A percentile compares a stretch with the other conserved stretches of the same genome.
Evolutionary conservation across 2,113 vertebrate genomes (phyloP).

Genomic region (Bombycilla garrulus): DNA sequence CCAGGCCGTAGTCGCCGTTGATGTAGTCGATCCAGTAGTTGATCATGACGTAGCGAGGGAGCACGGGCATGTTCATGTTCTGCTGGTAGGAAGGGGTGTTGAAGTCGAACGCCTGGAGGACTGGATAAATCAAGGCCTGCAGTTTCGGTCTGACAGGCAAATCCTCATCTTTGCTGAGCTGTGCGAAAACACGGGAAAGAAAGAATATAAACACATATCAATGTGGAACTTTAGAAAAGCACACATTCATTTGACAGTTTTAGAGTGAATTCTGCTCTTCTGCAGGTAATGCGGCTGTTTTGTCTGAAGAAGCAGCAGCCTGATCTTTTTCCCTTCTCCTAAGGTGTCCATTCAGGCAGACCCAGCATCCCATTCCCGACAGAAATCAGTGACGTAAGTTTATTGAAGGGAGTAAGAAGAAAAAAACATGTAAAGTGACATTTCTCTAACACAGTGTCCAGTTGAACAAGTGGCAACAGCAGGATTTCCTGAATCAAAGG

Average conservation of each 20-base stretch:
- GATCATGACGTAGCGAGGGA: conserved; percentile 83
- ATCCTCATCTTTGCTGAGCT: conserved; percentile 80
- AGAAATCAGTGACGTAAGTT: neutral
- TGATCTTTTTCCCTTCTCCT: neutral
- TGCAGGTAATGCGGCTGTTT: neutral
- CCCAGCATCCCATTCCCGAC: neutral
- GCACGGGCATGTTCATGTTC: conserved; percentile 85
- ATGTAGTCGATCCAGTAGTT: conserved; percentile 92
- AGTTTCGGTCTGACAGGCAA: conserved; percentile 77
- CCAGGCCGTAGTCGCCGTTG: conserved; percentile 76
- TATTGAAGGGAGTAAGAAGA: neutral
- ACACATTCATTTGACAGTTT: neutral
- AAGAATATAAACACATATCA: neutral
- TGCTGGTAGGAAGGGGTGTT: conserved; percentile 94
- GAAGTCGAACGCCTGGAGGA: conserved; percentile 93
- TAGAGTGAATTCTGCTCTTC: neutral
- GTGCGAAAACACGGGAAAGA: neutral
- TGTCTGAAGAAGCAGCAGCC: neutral
- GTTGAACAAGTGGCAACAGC: neutral
- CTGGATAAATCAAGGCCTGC: conserved; percentile 92
- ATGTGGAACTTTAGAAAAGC: neutral
- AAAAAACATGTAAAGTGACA: fast-evolving
- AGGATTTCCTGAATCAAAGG: neutral
- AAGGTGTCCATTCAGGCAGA: neutral
- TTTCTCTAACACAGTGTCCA: neutral